Evolutionary conservation across 2,797 vertebrate genomes (phyloP).

Genomic region (Ambastaia sidthimunki): DNA sequence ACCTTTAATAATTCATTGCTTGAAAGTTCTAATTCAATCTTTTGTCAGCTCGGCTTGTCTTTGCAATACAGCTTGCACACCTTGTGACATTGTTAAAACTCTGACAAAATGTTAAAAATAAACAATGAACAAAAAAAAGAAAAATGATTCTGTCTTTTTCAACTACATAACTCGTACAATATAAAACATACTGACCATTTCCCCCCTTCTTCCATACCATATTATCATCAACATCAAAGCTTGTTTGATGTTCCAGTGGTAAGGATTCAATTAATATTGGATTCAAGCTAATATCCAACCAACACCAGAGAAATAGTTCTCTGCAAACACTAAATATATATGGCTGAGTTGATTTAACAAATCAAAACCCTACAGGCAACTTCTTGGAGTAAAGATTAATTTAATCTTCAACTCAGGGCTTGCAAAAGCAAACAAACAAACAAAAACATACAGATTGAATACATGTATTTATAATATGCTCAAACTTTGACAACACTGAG

Average conservation of each 20-base stretch:
- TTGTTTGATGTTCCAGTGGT: background rate
- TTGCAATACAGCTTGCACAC: constrained; percentile 27
- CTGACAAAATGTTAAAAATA: background rate
- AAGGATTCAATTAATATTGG: background rate
- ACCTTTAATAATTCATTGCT: constrained; percentile 39
- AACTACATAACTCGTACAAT: constrained; percentile 1
- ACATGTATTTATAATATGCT: background rate
- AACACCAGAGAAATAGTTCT: too few species aligned
- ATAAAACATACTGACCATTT: constrained; percentile 3
- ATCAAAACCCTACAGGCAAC: background rate
- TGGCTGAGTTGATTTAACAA: constrained; percentile 17
- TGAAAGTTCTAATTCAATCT: constrained; percentile 17
- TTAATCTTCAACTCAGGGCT: background rate
- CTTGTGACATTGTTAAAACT: constrained; percentile 1
- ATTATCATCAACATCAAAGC: background rate
- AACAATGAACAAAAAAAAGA: background rate
- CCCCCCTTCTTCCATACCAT: background rate
- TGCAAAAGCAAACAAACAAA: background rate
- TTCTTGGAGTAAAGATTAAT: background rate
- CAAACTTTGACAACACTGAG: background rate
- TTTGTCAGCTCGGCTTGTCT: background rate
- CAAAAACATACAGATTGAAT: background rate
- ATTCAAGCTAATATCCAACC: background rate
- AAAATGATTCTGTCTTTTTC: background rate
- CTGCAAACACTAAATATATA: background rate